Evolutionary conservation across 23 tunicate genomes (phyloP), one percentile per base, ranked within the genome.

Genomic region (Ascidia mentula): DNA sequence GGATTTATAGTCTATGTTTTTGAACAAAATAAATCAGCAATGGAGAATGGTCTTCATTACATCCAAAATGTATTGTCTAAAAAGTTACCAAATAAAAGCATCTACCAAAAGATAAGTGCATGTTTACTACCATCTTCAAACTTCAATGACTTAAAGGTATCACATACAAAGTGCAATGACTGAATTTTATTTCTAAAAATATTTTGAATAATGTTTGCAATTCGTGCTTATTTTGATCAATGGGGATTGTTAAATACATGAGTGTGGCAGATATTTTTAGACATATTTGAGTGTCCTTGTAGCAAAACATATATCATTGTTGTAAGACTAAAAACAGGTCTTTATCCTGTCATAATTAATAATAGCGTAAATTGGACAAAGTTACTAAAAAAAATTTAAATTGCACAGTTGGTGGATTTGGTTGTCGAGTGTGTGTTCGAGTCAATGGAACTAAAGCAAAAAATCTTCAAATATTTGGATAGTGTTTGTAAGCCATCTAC

Each of bases 391-490:
- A 12, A 9, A 53, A 53, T 53, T 20, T 5, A 53, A 6, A 5
- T 5, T 53, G 22, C 4, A 6, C 60, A 88, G 93, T 80, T 88
- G 60, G 89, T 88, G 24, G 98, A 93, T 65, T 73, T 93, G 36
- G 98, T 93, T 12, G 60, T 93, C 40, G 98, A 93, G 85, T 92
- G 93, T 40, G 93, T 93, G 1, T 88, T 88, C 72, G 98, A 93
- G 77, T 80, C 84, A 1, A 80, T 93, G 77, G 65, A 78, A 79
- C 59, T 88, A 9, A 93, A 93, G 53, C 84, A 84, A 38, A 78
- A 93, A 77, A 81, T 93, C 1, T 88, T 93, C 33, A 32, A 39
- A 45, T 73, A 80, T 15, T 75, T 88, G 12, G 94, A 84, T 73
- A 40, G 77, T 34, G 81, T 65, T 53, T 93, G 98, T 40, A 93